Base-by-base conservation (phyloP, 1,140 invertebrate species). In the Palaemon carinicauda region DNA sequence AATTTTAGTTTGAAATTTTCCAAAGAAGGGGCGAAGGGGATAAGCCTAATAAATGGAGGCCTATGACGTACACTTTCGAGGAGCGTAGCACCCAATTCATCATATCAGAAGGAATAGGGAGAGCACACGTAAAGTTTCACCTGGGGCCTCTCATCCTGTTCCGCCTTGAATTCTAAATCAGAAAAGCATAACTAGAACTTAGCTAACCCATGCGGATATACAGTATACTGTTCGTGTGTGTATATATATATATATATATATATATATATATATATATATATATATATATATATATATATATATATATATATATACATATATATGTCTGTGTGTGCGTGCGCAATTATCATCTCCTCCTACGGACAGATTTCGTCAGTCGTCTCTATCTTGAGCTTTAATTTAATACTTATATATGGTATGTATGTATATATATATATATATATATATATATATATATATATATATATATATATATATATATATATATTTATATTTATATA, bases 211-310 rank as follows among this genome's bases (percentile, higher is more conserved):
- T 41, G 41, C n/a, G 41, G 33, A 12, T 7, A 4, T 60, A 21
- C 54, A 60, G 5, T n/a, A 3, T 14, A 24, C 3, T 60, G 54
- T 60, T 3, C 14, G 54, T 60, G 21, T 60, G 27, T 65, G 27
- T 65, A n/a, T 65, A n/a, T 65, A 65, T 65, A n/a, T 65, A n/a
- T 65, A 65, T 65, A 65, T 65, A n/a, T 65, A 65, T 65, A 65
- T 65, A n/a, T n/a, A 65, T 65, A 65, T 65, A 65, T 65, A 65
- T 65, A 65, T 65, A 65, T 65, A 65, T 65, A 65, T 65, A 65
- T 65, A 65, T 65, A 65, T 65, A 21, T 21, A 65, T n/a, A 65
- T 65, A 65, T 65, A 65, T 21, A 65, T n/a, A 65, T 21, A 65
- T 21, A 21, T 21, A 65, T 21, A 65, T 21, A 65, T 21, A 65